phyloP scores from a whole-genome alignment of 2,888 invertebrate genomes.

The Clanis bilineata region DNA sequence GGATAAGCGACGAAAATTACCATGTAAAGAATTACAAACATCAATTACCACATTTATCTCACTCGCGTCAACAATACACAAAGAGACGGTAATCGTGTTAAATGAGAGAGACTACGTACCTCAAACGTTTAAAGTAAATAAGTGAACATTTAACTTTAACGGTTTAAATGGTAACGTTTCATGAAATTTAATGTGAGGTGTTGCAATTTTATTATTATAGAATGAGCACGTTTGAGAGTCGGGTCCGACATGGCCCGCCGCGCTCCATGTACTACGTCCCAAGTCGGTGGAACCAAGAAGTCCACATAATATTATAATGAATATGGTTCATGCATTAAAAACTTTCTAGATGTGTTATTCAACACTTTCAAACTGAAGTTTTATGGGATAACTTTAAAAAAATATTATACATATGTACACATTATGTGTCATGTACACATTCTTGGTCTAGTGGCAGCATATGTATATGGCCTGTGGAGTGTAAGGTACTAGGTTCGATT shows the following conservation, averaged over 20 bases:
- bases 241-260: constrained; percentile 12
- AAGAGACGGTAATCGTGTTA: background rate
- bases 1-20: background rate
- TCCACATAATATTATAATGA: constrained; percentile 36
- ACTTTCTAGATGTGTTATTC: constrained; percentile 30
- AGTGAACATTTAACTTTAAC: constrained; percentile 2
- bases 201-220: constrained; percentile 37
- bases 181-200: constrained; percentile 28
- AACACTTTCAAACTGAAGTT: constrained; percentile 26
- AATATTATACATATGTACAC: too few species aligned
- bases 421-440: too few species aligned
- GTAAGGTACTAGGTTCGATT: too few species aligned
- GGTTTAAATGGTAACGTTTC: constrained; percentile 33
- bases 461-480: too few species aligned
- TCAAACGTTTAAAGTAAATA: constrained; percentile 1
- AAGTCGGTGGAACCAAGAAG: constrained; percentile 20
- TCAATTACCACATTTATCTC: background rate
- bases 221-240: constrained; percentile 45
- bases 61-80: background rate
- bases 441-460: too few species aligned
- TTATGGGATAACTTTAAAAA: constrained; percentile 13
- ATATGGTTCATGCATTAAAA: constrained; percentile 38
- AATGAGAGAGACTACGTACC: background rate
- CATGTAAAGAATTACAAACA: background rate
- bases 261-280: constrained; percentile 40